These are phyloP conservation scores for Nycticryphes semicollaris DNA, from an alignment of 2,113 vertebrate species.

Conservation along the genomic window DNA sequence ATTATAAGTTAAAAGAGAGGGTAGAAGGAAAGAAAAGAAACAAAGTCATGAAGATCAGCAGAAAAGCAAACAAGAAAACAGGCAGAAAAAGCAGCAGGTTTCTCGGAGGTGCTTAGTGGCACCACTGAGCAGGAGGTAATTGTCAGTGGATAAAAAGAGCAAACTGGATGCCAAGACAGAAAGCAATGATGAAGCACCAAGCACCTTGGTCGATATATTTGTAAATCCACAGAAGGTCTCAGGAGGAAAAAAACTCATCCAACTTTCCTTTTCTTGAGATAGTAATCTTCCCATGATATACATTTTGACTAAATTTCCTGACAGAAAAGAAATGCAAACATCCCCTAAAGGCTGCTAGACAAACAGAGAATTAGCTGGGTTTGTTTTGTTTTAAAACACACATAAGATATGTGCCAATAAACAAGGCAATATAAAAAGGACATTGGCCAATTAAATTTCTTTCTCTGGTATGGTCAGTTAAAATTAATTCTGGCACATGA, in stretches of 20 bases:
- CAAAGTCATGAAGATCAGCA: neutral
- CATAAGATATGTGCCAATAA: neutral
- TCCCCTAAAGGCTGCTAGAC: neutral
- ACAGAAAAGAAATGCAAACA: neutral
- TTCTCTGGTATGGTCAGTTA: neutral
- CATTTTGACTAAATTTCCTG: slow-evolving; percentile 28
- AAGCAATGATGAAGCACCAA: neutral
- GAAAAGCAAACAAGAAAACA: neutral
- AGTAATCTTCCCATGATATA: neutral
- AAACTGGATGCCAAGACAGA: neutral
- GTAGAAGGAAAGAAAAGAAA: neutral
- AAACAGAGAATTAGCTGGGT: neutral
- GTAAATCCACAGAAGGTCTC: slow-evolving; percentile 20
- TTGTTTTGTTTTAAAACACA: neutral
- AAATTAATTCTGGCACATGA: neutral
- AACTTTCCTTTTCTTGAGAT: neutral
- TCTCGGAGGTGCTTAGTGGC: neutral
- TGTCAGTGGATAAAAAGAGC: neutral
- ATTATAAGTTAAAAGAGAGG: neutral
- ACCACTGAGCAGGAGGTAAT: neutral
- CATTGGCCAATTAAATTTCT: neutral
- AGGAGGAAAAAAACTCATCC: neutral
- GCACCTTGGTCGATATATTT: neutral
- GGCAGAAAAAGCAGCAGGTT: neutral
- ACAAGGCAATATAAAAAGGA: neutral